Percentiles rank a stretch among this genome's conserved stretches.
phyloP scores from a whole-genome alignment of 2,888 invertebrate species.

The Cyaniris semiargus region DNA sequence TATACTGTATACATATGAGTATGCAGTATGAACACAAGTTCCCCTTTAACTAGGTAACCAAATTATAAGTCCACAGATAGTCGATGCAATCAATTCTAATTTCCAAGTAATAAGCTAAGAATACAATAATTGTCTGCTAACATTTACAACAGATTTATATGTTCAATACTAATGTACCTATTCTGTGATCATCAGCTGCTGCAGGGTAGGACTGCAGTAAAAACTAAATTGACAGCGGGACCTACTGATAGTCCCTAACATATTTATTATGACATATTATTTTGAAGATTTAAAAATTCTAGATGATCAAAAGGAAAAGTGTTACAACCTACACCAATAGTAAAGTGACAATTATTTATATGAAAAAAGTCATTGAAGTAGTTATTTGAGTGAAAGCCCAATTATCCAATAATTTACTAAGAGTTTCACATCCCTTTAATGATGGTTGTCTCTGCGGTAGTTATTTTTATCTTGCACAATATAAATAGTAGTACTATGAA shows the following conservation, averaged over 20 bases:
- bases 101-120: background rate
- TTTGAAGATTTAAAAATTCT: background rate
- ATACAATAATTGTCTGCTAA: background rate
- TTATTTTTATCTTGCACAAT: background rate
- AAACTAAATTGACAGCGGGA: background rate
- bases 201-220: background rate
- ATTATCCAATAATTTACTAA: background rate
- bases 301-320: background rate
- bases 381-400: background rate
- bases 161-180: background rate
- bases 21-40: background rate
- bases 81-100: background rate
- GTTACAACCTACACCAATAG: background rate
- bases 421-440: background rate
- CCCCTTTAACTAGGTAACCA: background rate
- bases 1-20: background rate
- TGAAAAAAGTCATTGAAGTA: background rate
- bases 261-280: background rate
- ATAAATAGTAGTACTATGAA: conserved; percentile 11
- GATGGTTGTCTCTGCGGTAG: background rate
- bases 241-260: background rate
- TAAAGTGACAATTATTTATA: background rate
- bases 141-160: background rate
- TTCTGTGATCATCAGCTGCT: background rate
- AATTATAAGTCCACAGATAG: background rate